Evolutionary conservation across 2,888 invertebrate genomes (phyloP), one percentile per base, ranked within the genome.

Genomic region (Tipula vernalis): DNA sequence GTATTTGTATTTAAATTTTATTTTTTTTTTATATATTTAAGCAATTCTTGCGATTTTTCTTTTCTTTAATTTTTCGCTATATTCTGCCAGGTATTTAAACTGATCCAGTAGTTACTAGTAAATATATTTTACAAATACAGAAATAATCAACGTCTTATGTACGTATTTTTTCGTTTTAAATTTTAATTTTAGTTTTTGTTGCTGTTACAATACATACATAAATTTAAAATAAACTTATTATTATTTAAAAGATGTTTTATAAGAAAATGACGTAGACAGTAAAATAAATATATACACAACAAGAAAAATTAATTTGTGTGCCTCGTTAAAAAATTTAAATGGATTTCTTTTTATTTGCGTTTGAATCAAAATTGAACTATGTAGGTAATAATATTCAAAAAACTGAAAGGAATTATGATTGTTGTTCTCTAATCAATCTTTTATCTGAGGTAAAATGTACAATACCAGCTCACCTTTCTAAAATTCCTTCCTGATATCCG

Each of bases 161-260:
- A 71, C 6, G 3, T 71, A 28, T 51, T 10, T 71, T 71, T 28
- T 71, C 28, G 28, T 71, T 71, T 71, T 71, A 71, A 28, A 71
- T 4, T 71, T 71, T 28, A 71, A 71, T 28, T 71, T 71, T 28
- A 15, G 12, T 71, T 28, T 28, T 28, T 71, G 5, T 57, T n/a
- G 51, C 8, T 57, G 51, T 15, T 8, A 57, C 2, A 57, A 71
- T 28, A 51, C 51, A 71, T 71, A 71, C 71, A 28, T 71, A 71
- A 4, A 71, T 71, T 71, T 71, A 71, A 71, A 71, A 71, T 71
- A 71, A 71, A 71, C 28, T 71, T 71, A 71, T 28, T 71, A 71
- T 71, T 71, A 71, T 71, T 71, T 71, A 71, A 71, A 71, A 71
- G 71, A 71, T 71, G 71, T 71, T 71, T 71, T 71, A 71, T 71